These are phyloP conservation scores for Chaetogeoica ovagalla DNA, from an alignment of 2,888 invertebrate genomes.

Conservation along the genomic window DNA sequence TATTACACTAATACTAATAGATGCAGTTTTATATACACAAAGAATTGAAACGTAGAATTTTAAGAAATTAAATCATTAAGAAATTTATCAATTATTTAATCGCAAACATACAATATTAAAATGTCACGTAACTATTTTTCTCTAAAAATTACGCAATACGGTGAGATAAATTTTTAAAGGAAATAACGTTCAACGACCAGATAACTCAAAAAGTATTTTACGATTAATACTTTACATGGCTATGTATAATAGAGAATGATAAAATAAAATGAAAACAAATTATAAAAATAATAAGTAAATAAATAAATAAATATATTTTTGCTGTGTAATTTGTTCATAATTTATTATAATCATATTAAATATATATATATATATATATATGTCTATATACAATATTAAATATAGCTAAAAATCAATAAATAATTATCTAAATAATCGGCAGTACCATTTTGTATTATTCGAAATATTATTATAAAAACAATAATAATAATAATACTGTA, in stretches of 20 bases:
- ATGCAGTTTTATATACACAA: too few relatives aligned
- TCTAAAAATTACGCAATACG: too few relatives aligned
- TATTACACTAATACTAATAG: too few relatives aligned
- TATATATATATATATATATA: background rate
- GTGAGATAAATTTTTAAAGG: too few relatives aligned
- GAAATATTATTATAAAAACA: conserved; percentile 7
- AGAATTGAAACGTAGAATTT: too few relatives aligned
- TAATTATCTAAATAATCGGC: conserved; percentile 33
- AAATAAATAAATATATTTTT: conserved; percentile 22
- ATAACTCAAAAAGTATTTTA: background rate
- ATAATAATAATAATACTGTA: conserved; percentile 43
- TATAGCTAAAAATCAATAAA: conserved; percentile 9
- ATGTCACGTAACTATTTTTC: too few relatives aligned
- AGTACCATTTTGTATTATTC: conserved; percentile 25
- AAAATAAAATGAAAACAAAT: background rate
- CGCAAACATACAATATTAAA: too few relatives aligned
- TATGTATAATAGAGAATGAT: too few relatives aligned
- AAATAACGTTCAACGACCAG: background rate
- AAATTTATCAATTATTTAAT: too few relatives aligned
- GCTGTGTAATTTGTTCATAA: conserved; percentile 1
- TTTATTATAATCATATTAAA: conserved; percentile 18
- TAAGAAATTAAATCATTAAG: too few relatives aligned
- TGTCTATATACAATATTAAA: conserved; percentile 11
- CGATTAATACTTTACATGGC: background rate
- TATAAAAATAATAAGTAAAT: background rate